Conservation (phyloP, 64 coral and sea anemone species). For the Actinia tenebrosa region DNA sequence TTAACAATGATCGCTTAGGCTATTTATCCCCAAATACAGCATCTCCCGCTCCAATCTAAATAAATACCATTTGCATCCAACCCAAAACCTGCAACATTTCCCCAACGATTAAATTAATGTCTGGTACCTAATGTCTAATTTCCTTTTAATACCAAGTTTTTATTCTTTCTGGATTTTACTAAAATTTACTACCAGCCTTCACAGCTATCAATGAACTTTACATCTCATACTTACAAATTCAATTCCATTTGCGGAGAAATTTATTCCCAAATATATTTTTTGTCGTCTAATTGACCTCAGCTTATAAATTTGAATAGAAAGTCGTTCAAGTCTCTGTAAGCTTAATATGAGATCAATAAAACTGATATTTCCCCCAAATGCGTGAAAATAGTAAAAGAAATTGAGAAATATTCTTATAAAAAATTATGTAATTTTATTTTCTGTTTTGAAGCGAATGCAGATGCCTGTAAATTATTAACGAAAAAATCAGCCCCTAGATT, state of each 20-base stretch:
- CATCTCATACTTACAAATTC: background rate
- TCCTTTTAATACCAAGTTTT: too few relatives aligned
- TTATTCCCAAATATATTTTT: too few relatives aligned
- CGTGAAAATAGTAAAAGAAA: background rate
- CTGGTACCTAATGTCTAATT: too few relatives aligned
- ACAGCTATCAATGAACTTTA: background rate
- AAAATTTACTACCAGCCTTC: too few relatives aligned
- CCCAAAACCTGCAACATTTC: too few relatives aligned
- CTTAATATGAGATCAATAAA: background rate
- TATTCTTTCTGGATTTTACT: too few relatives aligned
- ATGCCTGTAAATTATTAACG: background rate
- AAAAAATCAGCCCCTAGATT: background rate
- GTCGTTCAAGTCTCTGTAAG: background rate
- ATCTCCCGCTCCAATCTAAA: too few relatives aligned
- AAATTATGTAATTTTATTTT: background rate
- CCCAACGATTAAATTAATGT: too few relatives aligned
- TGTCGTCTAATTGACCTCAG: too few relatives aligned
- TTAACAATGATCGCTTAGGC: background rate
- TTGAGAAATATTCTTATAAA: background rate
- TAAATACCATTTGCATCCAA: too few relatives aligned
- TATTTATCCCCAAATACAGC: background rate
- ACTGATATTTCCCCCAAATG: background rate
- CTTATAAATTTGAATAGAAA: background rate
- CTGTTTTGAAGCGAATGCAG: background rate
- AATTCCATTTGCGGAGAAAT: background rate